These are phyloP conservation scores for Chelmon rostratus DNA, from an alignment of 2,797 vertebrate species.

Conservation along the genomic window DNA sequence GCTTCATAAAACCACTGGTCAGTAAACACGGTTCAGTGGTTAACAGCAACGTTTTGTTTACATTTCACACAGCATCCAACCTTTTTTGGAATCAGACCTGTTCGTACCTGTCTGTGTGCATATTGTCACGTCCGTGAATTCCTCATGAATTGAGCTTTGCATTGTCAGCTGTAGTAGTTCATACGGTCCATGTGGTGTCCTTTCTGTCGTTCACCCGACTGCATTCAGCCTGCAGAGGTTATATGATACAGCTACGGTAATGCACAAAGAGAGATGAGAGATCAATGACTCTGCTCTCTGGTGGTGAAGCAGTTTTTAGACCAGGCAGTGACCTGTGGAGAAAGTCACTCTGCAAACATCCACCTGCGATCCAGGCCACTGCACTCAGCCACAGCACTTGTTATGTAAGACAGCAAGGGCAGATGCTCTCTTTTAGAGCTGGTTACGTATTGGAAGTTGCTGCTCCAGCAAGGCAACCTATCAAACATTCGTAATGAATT, in stretches of 20 bases:
- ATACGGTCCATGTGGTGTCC: slow-evolving; percentile 35
- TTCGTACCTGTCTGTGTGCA: slow-evolving; percentile 27
- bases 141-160: slow-evolving; percentile 65
- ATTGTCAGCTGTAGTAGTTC: slow-evolving; percentile 47
- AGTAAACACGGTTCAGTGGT: too few relatives aligned
- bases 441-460: slow-evolving; percentile 23
- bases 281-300: slow-evolving; percentile 54
- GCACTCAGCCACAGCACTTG: slow-evolving; percentile 51
- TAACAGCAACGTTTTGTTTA: too few relatives aligned
- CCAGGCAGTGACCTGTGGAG: slow-evolving; percentile 60
- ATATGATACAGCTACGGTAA: slow-evolving; percentile 16
- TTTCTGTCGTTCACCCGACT: slow-evolving; percentile 44
- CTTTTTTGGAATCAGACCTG: too few relatives aligned
- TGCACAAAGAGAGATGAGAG: slow-evolving; percentile 46
- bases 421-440: slow-evolving; percentile 25
- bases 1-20: too few relatives aligned
- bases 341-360: slow-evolving; percentile 59
- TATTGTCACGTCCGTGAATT: slow-evolving; percentile 64
- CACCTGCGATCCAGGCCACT: slow-evolving; percentile 63
- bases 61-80: too few relatives aligned
- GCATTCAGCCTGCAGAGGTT: slow-evolving; percentile 33
- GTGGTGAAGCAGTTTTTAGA: slow-evolving; percentile 46
- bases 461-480: slow-evolving; percentile 13
- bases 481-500: slow-evolving; percentile 47
- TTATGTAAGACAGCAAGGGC: slow-evolving; percentile 54